These are phyloP conservation scores for Latrodectus elegans DNA, from an alignment of 2,888 invertebrate species.

Conservation along the genomic window DNA sequence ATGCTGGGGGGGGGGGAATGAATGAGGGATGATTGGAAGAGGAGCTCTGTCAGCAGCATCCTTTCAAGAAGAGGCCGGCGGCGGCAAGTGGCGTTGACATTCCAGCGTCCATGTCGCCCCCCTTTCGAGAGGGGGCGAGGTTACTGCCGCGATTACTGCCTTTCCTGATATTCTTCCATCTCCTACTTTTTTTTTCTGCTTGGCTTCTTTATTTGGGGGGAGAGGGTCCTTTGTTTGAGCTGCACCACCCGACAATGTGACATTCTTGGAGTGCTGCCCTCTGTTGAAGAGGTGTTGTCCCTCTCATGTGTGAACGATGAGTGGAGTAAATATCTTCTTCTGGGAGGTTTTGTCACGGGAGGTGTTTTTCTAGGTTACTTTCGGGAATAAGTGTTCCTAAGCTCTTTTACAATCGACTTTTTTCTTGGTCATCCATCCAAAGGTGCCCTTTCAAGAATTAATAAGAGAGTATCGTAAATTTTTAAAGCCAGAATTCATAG, in stretches of 20 bases:
- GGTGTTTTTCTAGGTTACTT: background rate
- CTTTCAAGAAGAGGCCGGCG: constrained; percentile 32
- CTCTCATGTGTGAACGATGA: background rate
- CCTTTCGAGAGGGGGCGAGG: background rate
- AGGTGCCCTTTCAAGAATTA: no score
- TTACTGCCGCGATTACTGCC: constrained; percentile 32
- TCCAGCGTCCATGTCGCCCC: constrained; percentile 14
- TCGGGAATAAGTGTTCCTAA: background rate
- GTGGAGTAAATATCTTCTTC: background rate
- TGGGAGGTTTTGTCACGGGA: background rate
- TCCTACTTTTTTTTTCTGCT: background rate
- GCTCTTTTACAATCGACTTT: no score
- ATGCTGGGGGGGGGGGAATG: constrained; percentile 11
- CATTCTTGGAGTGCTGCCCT: background rate
- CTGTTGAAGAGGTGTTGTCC: background rate
- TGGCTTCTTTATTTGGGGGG: constrained; percentile 7
- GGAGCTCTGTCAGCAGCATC: constrained; percentile 57
- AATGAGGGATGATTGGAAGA: constrained; percentile 54
- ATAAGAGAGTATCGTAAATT: no score
- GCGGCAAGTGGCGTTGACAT: constrained; percentile 63
- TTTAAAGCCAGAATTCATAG: no score
- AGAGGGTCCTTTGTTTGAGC: constrained; percentile 42
- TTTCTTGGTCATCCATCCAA: no score
- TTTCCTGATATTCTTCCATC: constrained; percentile 38
- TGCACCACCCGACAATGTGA: constrained; percentile 13